phyloP scores from a whole-genome alignment of 2,113 vertebrate genomes.

The Colius striatus region DNA sequence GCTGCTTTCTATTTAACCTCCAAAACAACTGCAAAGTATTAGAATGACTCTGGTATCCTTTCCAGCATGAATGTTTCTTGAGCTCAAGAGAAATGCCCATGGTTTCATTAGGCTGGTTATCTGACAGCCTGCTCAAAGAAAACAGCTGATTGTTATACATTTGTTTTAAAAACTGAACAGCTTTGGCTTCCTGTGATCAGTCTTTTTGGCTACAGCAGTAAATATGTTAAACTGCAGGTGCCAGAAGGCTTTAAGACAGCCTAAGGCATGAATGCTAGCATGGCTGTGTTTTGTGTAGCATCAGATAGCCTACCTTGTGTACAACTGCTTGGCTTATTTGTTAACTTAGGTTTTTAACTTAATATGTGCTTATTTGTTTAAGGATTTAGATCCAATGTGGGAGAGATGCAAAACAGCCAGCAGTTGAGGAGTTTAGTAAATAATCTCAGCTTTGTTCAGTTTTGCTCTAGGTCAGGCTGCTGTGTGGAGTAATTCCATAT shows the following conservation, averaged over 20 bases:
- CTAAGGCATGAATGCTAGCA: neutral
- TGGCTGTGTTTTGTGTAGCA: neutral
- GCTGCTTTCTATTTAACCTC: neutral
- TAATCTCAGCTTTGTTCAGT: slow-evolving; percentile 71
- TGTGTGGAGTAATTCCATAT: slow-evolving; percentile 76
- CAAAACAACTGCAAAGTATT: slow-evolving; percentile 53
- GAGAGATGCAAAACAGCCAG: slow-evolving; percentile 67
- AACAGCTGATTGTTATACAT: slow-evolving; percentile 53
- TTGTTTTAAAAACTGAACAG: neutral
- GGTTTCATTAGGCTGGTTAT: slow-evolving; percentile 36
- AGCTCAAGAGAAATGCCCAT: neutral
- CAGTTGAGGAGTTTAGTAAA: slow-evolving; percentile 65
- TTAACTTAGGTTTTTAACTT: slow-evolving; percentile 60
- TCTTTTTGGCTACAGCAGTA: slow-evolving; percentile 26
- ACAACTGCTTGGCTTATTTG: slow-evolving; percentile 14
- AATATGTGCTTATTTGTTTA: slow-evolving; percentile 63
- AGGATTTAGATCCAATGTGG: slow-evolving; percentile 68
- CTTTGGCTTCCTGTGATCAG: slow-evolving; percentile 50
- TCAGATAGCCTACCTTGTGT: neutral
- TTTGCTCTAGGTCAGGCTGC: slow-evolving; percentile 72
- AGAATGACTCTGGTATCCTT: slow-evolving; percentile 28
- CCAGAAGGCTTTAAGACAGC: slow-evolving; percentile 3
- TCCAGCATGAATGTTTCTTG: slow-evolving; percentile 6
- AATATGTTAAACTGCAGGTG: slow-evolving; percentile 40
- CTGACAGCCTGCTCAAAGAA: slow-evolving; percentile 33